Conservation (phyloP, 2,888 invertebrate species). For the Campoplex nolae region DNA sequence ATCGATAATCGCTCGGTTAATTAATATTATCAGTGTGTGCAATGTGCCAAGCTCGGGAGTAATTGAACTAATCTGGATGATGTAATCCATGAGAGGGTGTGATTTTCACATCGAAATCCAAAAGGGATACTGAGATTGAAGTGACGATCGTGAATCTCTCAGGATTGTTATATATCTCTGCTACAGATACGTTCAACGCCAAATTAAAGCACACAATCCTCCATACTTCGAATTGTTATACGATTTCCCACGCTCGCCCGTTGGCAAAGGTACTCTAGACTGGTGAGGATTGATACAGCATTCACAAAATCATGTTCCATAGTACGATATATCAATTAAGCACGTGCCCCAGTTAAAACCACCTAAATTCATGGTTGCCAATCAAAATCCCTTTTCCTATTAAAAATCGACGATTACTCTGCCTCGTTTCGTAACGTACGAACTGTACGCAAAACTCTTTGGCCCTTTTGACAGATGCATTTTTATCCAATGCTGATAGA, state of each 20-base stretch:
- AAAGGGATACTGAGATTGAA: constrained; percentile 40
- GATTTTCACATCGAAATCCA: constrained; percentile 32
- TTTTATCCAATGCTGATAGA: constrained; percentile 18
- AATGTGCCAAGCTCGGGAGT: constrained; percentile 49
- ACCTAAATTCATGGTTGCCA: not conserved
- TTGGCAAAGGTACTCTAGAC: not conserved
- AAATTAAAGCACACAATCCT: constrained; percentile 31
- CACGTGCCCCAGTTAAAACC: constrained; percentile 36
- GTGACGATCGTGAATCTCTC: constrained; percentile 40
- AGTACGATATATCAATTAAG: constrained; percentile 19
- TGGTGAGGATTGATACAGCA: constrained; percentile 44
- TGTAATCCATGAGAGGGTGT: constrained; percentile 55
- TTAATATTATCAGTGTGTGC: constrained; percentile 69
- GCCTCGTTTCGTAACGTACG: not conserved
- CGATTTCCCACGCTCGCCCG: not conserved
- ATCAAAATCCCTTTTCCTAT: constrained; percentile 1
- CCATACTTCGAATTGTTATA: constrained; percentile 28
- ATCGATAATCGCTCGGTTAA: constrained; percentile 67
- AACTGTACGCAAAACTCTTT: not conserved
- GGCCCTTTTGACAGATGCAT: constrained; percentile 5
- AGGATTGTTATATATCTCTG: not conserved
- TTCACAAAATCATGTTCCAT: constrained; percentile 15
- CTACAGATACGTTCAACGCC: not conserved
- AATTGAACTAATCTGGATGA: constrained; percentile 63
- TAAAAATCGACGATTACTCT: constrained; percentile 9